Evolutionary conservation across 2,797 vertebrate species (phyloP).

Genomic region (Benthosema pterotum): DNA sequence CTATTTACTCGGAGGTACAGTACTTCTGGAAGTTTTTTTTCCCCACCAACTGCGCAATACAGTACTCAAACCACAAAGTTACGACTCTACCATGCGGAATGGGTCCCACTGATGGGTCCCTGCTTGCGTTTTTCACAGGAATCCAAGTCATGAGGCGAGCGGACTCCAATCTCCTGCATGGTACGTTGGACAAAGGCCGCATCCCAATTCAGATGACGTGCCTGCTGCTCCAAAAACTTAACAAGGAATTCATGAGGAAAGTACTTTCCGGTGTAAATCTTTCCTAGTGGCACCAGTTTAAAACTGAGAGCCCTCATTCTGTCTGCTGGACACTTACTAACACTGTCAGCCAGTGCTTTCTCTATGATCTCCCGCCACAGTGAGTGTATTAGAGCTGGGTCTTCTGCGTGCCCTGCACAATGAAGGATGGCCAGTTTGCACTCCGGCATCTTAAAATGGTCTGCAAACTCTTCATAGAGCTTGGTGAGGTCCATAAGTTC

Average conservation of each 20-base stretch:
- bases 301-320: conserved; percentile 93
- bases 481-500: conserved; percentile 98
- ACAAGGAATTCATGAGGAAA: conserved; percentile 96
- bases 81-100: conserved; percentile 91
- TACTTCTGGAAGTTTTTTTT: too few species aligned
- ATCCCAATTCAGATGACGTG: conserved; percentile 92
- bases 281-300: conserved; percentile 94
- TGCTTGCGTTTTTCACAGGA: conserved; percentile 93
- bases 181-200: conserved; percentile 92
- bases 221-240: conserved; percentile 93
- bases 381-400: conserved; percentile 93
- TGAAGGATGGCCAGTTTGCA: conserved; percentile 98
- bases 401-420: conserved; percentile 94
- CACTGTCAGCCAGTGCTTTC: conserved; percentile 89
- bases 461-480: conserved; percentile 97
- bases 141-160: conserved; percentile 94
- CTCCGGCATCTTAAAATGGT: conserved; percentile 93
- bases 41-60: too few species aligned
- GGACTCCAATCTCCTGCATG: conserved; percentile 94
- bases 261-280: conserved; percentile 91
- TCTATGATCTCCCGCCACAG: conserved; percentile 98
- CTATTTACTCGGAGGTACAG: too few species aligned
- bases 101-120: conserved; percentile 74
- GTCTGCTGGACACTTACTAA: conserved; percentile 87
- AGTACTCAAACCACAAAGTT: too few species aligned